Evolutionary conservation across 1,140 invertebrate species (phyloP).

Genomic region (Trinorchestia longiramus): DNA sequence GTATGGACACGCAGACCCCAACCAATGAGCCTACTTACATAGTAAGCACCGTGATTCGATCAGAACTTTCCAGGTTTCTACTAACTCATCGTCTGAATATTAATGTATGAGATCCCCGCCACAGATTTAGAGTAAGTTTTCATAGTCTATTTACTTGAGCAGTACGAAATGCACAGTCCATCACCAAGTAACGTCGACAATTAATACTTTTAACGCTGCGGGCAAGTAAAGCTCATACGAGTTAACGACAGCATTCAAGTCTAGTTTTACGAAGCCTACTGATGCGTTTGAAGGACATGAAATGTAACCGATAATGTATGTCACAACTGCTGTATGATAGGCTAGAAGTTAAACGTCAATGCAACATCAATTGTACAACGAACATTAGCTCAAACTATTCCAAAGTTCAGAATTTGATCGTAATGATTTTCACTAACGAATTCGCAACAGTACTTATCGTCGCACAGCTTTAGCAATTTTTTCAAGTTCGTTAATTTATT

Average conservation of each 20-base stretch:
- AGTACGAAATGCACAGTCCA: not conserved
- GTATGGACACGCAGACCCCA: no score
- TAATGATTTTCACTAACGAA: not conserved
- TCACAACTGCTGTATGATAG: not conserved
- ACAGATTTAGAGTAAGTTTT: not conserved
- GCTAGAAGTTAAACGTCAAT: not conserved
- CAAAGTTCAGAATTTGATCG: not conserved
- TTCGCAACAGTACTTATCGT: not conserved
- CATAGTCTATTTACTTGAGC: not conserved
- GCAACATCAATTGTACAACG: not conserved
- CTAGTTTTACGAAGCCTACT: not conserved
- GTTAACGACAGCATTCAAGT: not conserved
- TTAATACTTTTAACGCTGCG: not conserved
- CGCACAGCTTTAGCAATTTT: not conserved
- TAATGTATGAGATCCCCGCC: not conserved
- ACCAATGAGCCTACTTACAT: no score
- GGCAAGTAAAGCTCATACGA: not conserved
- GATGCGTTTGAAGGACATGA: not conserved
- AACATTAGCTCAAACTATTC: not conserved
- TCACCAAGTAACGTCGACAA: not conserved
- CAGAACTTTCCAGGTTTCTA: not conserved
- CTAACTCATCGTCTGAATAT: not conserved
- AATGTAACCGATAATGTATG: not conserved
- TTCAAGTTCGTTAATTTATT: not conserved
- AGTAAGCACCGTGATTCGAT: no score